Evolutionary conservation across 37 sponge, comb jelly and placozoan species (phyloP), one percentile per base, ranked within the genome.

Genomic region (Amphimedon queenslandica): DNA sequence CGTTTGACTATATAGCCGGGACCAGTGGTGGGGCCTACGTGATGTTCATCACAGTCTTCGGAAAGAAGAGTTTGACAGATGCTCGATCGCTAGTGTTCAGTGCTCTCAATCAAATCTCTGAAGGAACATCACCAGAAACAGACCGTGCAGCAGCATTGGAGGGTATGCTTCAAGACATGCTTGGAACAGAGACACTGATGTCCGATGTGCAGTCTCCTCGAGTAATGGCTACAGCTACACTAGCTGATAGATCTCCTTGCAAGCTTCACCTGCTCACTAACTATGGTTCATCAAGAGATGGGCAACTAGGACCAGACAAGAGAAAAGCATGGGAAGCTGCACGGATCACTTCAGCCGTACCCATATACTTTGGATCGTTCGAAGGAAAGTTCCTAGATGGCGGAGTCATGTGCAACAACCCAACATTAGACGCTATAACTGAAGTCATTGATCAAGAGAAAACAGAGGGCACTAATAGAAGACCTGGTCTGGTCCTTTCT

Each of bases 341-440:
- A 4, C 61, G 79, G 10, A 70, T 77, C 1, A 68, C 83, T 18
- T 78, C 79, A 34, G 83, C 88, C 42, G 88, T 83, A 6, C 88
- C 88, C n/a, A 69, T 71, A 53, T 88, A 76, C 75, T 88, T 88
- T 56, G 64, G 68, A 30, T 58, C 79, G 2, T 75, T 67, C 38
- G 71, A 78, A 34, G n/a, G n/a, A n/a, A 63, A 77, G 3, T 88
- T 88, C 40, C 27, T 88, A 4, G 88, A 88, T 66, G 88, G 88
- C 0, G 88, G 88, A 2, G 40, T 82, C 20, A 88, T 88, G 82
- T 78, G 83, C 40, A 88, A 88, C 71, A 88, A 88, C 67, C 88
- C 88, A 0, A 88, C 88, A 1, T 38, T 88, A 5, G 75, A 78
- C 42, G 70, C 74, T 0, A 78, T 88, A 56, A 51, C 75, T 21